A percentile compares a stretch with the other conserved stretches of the same genome.
phyloP scores from a whole-genome alignment of 1,140 invertebrate genomes.

The Coenobita brevimanus region DNA sequence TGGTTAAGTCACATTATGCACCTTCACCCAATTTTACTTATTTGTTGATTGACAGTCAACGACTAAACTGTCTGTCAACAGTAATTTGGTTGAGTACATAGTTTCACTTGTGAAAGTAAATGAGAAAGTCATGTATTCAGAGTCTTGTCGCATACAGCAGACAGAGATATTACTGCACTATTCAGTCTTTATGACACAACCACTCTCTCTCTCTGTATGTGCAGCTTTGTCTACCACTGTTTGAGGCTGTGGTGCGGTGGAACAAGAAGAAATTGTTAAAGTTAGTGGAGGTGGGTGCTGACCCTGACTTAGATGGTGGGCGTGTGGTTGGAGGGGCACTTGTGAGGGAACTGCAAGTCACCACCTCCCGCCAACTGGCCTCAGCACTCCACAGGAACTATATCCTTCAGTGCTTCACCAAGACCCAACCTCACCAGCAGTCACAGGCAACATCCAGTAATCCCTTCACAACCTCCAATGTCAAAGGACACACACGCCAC shows the following conservation, averaged over 20 bases:
- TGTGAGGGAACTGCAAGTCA: neutral
- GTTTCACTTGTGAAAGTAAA: neutral
- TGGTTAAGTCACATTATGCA: no score
- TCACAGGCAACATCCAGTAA: neutral
- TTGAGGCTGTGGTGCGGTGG: conserved; percentile 11
- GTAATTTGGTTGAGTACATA: neutral
- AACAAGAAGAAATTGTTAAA: neutral
- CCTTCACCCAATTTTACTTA: neutral
- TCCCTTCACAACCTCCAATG: no score
- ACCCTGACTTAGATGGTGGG: conserved; percentile 28
- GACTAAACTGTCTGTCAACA: no score
- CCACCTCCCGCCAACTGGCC: conserved; percentile 27
- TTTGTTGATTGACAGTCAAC: no score
- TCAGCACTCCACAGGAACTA: neutral
- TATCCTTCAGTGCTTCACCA: neutral
- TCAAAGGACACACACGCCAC: no score
- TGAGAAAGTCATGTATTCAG: neutral
- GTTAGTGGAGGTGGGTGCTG: conserved; percentile 22
- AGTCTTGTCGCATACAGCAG: no score
- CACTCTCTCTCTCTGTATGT: neutral
- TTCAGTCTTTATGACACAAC: no score
- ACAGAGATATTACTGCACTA: no score
- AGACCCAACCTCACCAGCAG: neutral
- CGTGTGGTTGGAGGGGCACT: neutral
- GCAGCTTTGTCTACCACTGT: conserved; percentile 25